Conservation (phyloP, 64 coral and sea anemone genomes). For the Catalaphyllia jardinei region DNA sequence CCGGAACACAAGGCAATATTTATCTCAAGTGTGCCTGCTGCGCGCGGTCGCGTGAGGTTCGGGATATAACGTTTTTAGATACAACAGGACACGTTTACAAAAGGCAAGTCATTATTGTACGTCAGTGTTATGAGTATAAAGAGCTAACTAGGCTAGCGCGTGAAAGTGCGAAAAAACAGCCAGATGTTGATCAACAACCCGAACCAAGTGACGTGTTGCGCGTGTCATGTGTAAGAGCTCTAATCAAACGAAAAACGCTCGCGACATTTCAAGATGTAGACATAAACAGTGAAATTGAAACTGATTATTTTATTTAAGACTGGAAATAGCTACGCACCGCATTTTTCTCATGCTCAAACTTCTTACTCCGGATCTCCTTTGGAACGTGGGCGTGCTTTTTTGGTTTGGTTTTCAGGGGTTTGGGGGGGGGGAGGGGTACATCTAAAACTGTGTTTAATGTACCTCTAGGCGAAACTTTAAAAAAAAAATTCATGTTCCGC, state of each 20-base stretch:
- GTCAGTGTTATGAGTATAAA: background rate
- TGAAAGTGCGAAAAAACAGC: too few relatives aligned
- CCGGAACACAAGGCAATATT: conserved; percentile 16
- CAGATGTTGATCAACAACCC: too few relatives aligned
- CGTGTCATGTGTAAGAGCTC: background rate
- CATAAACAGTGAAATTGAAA: conserved; percentile 3
- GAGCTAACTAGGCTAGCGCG: too few relatives aligned
- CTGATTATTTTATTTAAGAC: background rate
- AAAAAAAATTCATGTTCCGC: too few relatives aligned
- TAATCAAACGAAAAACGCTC: background rate
- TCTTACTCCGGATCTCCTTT: background rate
- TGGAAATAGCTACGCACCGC: background rate
- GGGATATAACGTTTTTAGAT: background rate
- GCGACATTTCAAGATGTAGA: background rate
- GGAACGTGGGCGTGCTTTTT: background rate
- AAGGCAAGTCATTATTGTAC: background rate
- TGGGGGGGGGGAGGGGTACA: background rate
- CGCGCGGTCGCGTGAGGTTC: background rate
- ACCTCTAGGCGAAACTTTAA: too few relatives aligned
- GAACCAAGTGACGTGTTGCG: too few relatives aligned
- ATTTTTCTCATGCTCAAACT: background rate
- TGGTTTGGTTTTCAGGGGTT: background rate
- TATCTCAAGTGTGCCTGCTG: background rate
- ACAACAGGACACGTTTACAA: background rate
- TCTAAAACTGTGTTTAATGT: background rate